Evolutionary conservation across 2,888 invertebrate species (phyloP).

Genomic region (Caenorhabditis virilis): DNA sequence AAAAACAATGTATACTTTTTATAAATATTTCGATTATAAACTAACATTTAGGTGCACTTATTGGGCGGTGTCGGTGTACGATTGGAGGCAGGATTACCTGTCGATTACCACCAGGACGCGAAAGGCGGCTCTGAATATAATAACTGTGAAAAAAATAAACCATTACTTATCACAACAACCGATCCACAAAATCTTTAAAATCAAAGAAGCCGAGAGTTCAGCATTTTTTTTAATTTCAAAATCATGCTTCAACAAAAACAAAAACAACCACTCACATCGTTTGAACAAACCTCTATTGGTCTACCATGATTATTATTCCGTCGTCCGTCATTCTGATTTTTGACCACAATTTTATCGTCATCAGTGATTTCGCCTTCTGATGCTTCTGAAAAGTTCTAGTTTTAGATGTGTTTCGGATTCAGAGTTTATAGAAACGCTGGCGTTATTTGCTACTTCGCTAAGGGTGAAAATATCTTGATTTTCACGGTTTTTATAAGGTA

Average conservation of each 20-base stretch:
- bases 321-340: background rate
- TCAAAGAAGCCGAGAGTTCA: no score
- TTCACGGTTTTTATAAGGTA: no score
- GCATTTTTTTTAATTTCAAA: no score
- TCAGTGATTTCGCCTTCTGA: constrained; percentile 4
- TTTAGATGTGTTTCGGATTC: background rate
- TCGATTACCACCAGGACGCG: background rate
- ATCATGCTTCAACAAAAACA: background rate
- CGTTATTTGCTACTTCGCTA: no score
- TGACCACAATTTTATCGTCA: background rate
- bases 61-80: no score
- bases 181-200: no score
- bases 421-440: no score
- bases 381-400: background rate
- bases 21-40: background rate
- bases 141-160: background rate
- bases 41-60: no score
- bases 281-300: constrained; percentile 38
- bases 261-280: constrained; percentile 40
- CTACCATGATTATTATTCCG: background rate
- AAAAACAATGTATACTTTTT: no score
- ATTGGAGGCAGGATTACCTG: no score
- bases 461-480: no score
- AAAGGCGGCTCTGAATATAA: background rate
- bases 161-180: background rate